phyloP scores from a whole-genome alignment of 2,888 invertebrate genomes.

The Thelaira solivaga region DNA sequence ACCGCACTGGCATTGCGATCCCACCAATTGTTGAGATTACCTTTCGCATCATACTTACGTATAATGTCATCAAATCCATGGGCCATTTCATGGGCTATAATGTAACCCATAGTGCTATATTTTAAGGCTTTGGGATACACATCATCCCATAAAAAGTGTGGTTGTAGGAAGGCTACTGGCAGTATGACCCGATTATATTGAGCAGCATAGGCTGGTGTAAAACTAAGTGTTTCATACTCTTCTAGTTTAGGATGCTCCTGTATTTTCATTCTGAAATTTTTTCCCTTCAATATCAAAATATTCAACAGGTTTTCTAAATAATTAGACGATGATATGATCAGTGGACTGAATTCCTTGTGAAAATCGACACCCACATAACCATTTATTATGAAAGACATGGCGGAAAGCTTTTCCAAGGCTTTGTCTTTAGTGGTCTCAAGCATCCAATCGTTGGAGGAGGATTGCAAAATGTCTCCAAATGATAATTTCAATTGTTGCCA shows the following conservation, averaged over 20 bases:
- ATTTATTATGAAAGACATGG: slow-evolving; percentile 68
- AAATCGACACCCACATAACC: slow-evolving; percentile 66
- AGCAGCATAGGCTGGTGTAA: slow-evolving; percentile 67
- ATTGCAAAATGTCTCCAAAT: slow-evolving; percentile 65
- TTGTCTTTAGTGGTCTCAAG: slow-evolving; percentile 65
- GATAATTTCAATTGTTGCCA: slow-evolving; percentile 69
- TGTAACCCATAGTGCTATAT: slow-evolving; percentile 71
- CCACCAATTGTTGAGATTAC: slow-evolving; percentile 72
- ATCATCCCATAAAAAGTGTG: slow-evolving; percentile 71
- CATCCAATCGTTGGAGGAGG: slow-evolving; percentile 65
- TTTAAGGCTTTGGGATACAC: slow-evolving; percentile 70
- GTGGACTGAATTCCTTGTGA: slow-evolving; percentile 63
- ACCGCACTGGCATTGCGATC: slow-evolving; percentile 65
- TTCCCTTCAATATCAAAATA: slow-evolving; percentile 65
- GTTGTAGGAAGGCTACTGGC: slow-evolving; percentile 70
- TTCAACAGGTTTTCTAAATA: slow-evolving; percentile 70
- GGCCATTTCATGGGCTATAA: slow-evolving; percentile 71
- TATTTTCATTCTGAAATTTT: slow-evolving; percentile 64
- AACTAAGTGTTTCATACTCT: slow-evolving; percentile 49
- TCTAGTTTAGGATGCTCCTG: slow-evolving; percentile 64
- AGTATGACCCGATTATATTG: slow-evolving; percentile 69
- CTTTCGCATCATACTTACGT: slow-evolving; percentile 69
- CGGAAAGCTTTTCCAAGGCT: slow-evolving; percentile 68
- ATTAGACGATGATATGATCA: slow-evolving; percentile 67
- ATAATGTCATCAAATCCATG: slow-evolving; percentile 72